phyloP scores from a whole-genome alignment of 2,888 invertebrate species.

The Mythimna lalbum region DNA sequence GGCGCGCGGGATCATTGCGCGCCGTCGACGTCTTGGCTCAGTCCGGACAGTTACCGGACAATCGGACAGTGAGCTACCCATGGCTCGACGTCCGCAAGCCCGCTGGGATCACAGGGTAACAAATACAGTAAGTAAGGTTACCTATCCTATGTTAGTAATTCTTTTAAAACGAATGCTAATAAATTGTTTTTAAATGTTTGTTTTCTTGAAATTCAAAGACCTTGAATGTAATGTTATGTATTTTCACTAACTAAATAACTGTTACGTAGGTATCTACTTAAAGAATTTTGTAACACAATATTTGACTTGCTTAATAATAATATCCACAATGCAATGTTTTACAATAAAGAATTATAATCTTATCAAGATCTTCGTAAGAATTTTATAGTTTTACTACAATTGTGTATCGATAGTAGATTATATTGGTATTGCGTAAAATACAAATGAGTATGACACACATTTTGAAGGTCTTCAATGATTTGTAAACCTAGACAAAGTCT shows the following conservation, averaged over 20 bases:
- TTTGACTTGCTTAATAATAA: background rate
- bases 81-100: no score
- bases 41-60: no score
- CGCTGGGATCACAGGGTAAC: background rate
- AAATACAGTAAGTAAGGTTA: background rate
- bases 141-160: background rate
- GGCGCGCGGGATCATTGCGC: no score
- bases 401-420: background rate
- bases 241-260: background rate
- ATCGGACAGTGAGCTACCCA: no score
- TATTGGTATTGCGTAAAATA: constrained; percentile 28
- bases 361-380: constrained; percentile 15
- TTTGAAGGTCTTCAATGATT: constrained; percentile 4
- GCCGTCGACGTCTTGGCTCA: no score
- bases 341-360: constrained; percentile 11
- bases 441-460: constrained; percentile 21
- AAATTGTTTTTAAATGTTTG: background rate
- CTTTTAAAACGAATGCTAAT: background rate
- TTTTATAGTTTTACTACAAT: constrained; percentile 1
- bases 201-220: constrained; percentile 5
- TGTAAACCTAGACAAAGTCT: background rate
- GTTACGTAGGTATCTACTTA: background rate
- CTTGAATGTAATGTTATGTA: constrained; percentile 13
- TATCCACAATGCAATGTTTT: background rate
- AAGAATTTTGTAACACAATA: background rate